Evolutionary conservation across 2,888 invertebrate genomes (phyloP).

Genomic region (Phortica magna): DNA sequence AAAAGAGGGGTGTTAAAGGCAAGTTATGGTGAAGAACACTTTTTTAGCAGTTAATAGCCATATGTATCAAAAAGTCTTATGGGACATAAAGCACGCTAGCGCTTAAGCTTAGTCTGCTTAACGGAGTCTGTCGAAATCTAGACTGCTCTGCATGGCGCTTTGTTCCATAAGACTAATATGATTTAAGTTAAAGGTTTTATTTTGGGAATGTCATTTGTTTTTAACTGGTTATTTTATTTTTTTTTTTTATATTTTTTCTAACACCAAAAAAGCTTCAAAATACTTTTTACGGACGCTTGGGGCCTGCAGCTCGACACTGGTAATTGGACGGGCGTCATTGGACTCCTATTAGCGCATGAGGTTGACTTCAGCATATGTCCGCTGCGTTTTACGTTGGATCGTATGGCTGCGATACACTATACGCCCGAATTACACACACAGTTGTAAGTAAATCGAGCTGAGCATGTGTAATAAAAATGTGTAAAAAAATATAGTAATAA

Average conservation of each 20-base stretch:
- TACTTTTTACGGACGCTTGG: constrained; percentile 60
- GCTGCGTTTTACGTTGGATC: constrained; percentile 61
- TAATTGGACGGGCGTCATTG: constrained; percentile 70
- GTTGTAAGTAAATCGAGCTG: constrained; percentile 58
- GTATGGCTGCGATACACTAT: constrained; percentile 57
- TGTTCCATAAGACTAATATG: not conserved
- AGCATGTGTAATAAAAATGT: not conserved
- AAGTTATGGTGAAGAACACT: too few species aligned
- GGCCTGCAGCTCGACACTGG: constrained; percentile 60
- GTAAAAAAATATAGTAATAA: too few species aligned
- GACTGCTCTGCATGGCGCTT: not conserved
- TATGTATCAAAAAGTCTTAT: not conserved
- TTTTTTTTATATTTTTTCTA: not conserved
- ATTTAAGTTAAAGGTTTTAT: not conserved
- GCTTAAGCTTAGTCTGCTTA: too few species aligned
- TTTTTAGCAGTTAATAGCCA: too few species aligned
- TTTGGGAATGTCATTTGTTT: not conserved
- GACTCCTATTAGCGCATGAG: constrained; percentile 54
- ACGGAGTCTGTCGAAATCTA: too few species aligned
- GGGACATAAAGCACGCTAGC: too few species aligned
- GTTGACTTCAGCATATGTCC: constrained; percentile 66
- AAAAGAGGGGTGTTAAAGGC: too few species aligned
- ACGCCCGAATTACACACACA: constrained; percentile 66
- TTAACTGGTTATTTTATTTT: constrained; percentile 1
- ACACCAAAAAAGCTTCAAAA: constrained; percentile 56